Percentiles rank a stretch among this genome's conserved stretches.
Evolutionary conservation across 2,888 invertebrate genomes (phyloP).

Genomic region (Drosophila barbarae): DNA sequence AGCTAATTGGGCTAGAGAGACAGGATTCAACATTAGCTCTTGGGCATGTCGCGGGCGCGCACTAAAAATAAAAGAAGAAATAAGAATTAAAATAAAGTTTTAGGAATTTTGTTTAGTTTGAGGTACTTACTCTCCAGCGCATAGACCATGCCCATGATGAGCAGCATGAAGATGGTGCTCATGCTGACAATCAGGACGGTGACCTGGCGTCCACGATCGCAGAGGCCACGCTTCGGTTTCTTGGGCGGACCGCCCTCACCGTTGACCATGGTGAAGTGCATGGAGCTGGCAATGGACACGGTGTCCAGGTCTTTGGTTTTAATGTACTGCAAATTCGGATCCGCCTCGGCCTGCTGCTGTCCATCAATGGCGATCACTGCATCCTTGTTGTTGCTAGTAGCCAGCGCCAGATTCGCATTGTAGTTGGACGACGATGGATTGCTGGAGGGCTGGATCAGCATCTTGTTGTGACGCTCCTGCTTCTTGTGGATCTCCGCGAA

Average conservation of each 20-base stretch:
- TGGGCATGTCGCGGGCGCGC: slow-evolving; percentile 81
- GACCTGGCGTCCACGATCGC: slow-evolving; percentile 88
- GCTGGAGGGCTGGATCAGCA: slow-evolving; percentile 44
- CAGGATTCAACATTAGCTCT: slow-evolving; percentile 66
- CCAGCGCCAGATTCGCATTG: slow-evolving; percentile 71
- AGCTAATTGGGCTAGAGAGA: slow-evolving; percentile 47
- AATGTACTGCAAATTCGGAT: slow-evolving; percentile 77
- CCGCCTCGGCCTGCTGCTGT: slow-evolving; percentile 23
- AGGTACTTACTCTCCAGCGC: slow-evolving; percentile 89
- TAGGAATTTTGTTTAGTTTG: no score
- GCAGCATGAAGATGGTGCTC: slow-evolving; percentile 89
- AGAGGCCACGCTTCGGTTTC: slow-evolving; percentile 85
- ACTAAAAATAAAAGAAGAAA: slow-evolving; percentile 79
- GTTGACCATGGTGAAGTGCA: slow-evolving; percentile 92
- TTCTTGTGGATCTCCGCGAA: slow-evolving; percentile 82
- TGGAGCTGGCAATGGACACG: slow-evolving; percentile 90
- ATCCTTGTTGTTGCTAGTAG: slow-evolving; percentile 52
- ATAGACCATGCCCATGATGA: slow-evolving; percentile 89
- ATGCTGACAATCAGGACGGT: slow-evolving; percentile 90
- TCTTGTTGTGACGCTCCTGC: slow-evolving; percentile 67
- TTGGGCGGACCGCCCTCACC: slow-evolving; percentile 84
- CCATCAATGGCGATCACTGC: slow-evolving; percentile 75
- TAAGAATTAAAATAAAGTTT: not conserved
- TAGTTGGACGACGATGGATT: slow-evolving; percentile 54
- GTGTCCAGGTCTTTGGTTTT: slow-evolving; percentile 83